phyloP scores from a whole-genome alignment of 1,140 invertebrate species.

The Copidosoma floridanum region DNA sequence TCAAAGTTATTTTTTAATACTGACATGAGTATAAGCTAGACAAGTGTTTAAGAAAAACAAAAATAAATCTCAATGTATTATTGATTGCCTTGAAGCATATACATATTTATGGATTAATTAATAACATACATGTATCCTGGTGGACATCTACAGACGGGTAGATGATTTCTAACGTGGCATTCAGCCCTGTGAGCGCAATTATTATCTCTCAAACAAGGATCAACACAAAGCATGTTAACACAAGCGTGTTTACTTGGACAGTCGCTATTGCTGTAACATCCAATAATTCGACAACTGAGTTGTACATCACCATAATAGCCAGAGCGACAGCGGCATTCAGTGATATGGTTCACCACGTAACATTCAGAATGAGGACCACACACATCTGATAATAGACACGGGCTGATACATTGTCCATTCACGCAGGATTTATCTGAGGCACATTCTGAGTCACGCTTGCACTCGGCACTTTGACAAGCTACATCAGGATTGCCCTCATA shows the following conservation, averaged over 20 bases:
- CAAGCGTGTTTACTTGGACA: constrained; percentile 83
- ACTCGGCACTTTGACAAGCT: constrained; percentile 75
- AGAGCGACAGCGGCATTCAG: constrained; percentile 75
- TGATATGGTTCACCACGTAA: constrained; percentile 69
- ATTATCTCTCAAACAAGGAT: constrained; percentile 78
- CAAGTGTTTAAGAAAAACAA: no score
- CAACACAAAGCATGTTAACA: constrained; percentile 80
- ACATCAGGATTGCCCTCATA: constrained; percentile 84
- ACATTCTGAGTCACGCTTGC: constrained; percentile 76
- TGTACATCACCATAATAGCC: constrained; percentile 81
- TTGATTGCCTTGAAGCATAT: no score
- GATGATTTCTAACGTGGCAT: constrained; percentile 78
- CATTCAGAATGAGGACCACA: constrained; percentile 85
- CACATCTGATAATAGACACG: constrained; percentile 72
- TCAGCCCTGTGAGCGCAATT: constrained; percentile 75
- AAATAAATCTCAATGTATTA: no score
- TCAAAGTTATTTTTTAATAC: no score
- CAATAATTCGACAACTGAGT: constrained; percentile 73
- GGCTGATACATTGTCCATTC: constrained; percentile 81
- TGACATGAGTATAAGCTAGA: no score
- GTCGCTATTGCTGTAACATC: constrained; percentile 85
- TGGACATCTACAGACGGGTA: constrained; percentile 80
- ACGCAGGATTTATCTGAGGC: constrained; percentile 76
- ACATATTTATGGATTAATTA: no score
- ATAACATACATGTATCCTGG: no score